Base-by-base conservation (phyloP, 2,797 vertebrate genomes). In the Babyrousa celebensis region DNA sequence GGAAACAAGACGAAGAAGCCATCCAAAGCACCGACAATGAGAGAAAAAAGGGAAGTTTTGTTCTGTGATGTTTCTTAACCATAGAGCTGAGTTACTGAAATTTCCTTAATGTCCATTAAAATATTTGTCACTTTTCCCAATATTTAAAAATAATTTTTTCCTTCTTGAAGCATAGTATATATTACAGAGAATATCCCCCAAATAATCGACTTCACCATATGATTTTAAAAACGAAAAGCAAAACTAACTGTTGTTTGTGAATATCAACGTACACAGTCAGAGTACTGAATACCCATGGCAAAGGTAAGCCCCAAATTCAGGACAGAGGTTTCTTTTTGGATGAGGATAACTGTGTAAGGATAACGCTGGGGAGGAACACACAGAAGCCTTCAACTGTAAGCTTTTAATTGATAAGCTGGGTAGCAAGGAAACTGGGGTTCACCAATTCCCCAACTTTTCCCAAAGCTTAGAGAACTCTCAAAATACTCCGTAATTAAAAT, bases 141-240 rank as follows among this genome's bases (percentile, higher is more conserved):
- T 67, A 75, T 63, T 93, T 74, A 91, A 86, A 70, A 95, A 78
- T 27, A 80, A 62, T 36, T 21, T 67, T 77, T 82, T 58, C 74
- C 23, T 95, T 94, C 52, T 52, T 92, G 1, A 92, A 77, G 6
- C 52, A 63, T n/a, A 82, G 48, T 56, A 88, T 52, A 71, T 60
- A 96, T 17, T n/a, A n/a, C 17, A 77, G 40, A 71, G 40, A 36
- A 36, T 36, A 36, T 36, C 36, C 36, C 36, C 36, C 36, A 36
- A 36, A 36, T 36, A 36, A 36, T 23, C 29, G 71, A 32, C 3
- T 40, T 54, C 29, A 90, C 10, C 67, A 25, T 4, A 7, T 48
- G 54, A 65, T 32, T 96, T 87, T 68, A 32, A 70, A 92, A 96
- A 70, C 32, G 10, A 72, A 95, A 90, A 94, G 12, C 14, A 89